Conservation (phyloP, 2,113 vertebrate genomes). For the Arvicanthis niloticus region DNA sequence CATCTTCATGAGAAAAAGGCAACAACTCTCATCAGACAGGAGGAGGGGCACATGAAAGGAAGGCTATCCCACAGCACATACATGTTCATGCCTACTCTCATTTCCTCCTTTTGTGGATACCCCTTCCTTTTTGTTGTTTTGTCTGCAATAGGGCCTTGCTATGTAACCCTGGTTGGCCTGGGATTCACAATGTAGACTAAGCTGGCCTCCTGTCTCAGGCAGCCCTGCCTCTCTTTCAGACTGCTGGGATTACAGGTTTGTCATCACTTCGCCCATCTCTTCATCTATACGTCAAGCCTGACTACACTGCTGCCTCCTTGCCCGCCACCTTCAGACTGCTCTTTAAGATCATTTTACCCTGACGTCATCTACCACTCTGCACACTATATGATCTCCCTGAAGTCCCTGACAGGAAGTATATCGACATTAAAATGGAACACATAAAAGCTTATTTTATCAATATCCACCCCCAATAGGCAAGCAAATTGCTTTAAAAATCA, state of each 20-base stretch:
- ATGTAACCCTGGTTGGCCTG: background rate
- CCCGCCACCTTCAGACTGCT: background rate
- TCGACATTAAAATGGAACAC: background rate
- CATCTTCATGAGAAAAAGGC: background rate
- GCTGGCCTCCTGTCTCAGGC: background rate
- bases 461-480: conserved; percentile 44
- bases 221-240: background rate
- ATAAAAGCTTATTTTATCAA: conserved; percentile 36
- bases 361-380: background rate
- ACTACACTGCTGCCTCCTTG: background rate
- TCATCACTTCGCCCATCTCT: background rate
- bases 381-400: conserved; percentile 16
- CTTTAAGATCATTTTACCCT: background rate
- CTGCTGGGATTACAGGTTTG: background rate
- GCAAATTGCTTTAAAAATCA: conserved; percentile 4
- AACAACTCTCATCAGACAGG: background rate
- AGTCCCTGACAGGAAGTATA: conserved; percentile 16
- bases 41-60: background rate
- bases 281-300: background rate
- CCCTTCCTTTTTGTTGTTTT: background rate
- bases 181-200: background rate
- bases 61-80: background rate
- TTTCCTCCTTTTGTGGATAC: background rate
- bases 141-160: background rate
- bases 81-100: background rate